Percentiles rank a stretch among this genome's conserved stretches.
Conservation (phyloP, 2,113 vertebrate genomes). For the Falcunculus frontatus region DNA sequence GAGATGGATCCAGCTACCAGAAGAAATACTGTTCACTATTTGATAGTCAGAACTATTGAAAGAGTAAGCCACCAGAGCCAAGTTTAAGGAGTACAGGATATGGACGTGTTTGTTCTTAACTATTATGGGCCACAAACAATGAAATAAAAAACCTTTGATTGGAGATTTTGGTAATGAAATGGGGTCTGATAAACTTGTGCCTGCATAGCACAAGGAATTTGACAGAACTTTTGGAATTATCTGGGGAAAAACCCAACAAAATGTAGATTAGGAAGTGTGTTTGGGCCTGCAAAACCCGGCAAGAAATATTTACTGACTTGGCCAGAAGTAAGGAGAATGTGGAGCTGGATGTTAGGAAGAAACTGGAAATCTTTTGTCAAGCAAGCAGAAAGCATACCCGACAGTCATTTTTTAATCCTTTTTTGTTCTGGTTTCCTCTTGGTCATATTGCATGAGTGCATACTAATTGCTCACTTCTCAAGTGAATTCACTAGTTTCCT, state of each 20-base stretch:
- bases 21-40: not conserved
- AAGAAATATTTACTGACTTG: not conserved
- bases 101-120: not conserved
- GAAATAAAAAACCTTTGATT: not conserved
- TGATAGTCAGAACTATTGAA: not conserved
- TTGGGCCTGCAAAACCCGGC: not conserved
- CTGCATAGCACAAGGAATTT: not conserved
- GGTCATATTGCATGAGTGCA: not conserved
- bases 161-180: not conserved
- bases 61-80: not conserved
- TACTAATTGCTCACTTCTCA: not conserved
- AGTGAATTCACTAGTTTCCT: not conserved
- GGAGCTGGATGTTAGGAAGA: not conserved
- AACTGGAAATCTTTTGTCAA: not conserved
- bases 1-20: not conserved
- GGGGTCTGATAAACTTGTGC: not conserved
- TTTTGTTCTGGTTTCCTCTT: not conserved
- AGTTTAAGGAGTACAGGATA: not conserved
- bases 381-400: not conserved
- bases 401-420: not conserved
- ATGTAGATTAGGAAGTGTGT: fast-evolving
- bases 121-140: not conserved
- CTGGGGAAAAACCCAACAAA: not conserved
- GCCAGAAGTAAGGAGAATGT: not conserved
- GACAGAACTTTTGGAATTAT: not conserved